Percentiles rank a stretch among this genome's conserved stretches.
phyloP scores from a whole-genome alignment of 2,113 vertebrate genomes.

The Oncorhynchus masou region DNA sequence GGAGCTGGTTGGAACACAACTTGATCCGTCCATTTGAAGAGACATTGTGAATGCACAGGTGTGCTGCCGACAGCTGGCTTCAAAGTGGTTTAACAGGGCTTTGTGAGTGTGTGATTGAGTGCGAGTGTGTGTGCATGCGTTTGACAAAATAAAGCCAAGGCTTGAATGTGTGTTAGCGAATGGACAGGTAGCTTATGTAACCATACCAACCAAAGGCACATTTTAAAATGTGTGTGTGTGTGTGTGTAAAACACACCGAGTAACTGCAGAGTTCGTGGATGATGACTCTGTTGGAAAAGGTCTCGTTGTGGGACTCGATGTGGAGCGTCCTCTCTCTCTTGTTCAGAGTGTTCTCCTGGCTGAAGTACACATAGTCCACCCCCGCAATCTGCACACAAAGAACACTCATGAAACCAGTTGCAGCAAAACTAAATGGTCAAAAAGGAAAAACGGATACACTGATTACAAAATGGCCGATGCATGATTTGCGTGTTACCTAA shows the following conservation, averaged over 20 bases:
- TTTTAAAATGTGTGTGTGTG: background rate
- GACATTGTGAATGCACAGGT: too few species aligned
- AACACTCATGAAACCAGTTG: background rate
- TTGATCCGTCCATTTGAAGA: too few species aligned
- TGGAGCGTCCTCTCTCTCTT: constrained; percentile 88
- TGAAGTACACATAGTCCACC: constrained; percentile 95
- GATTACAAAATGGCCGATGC: background rate
- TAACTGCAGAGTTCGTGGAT: constrained; percentile 93
- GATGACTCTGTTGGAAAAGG: constrained; percentile 92
- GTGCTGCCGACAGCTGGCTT: too few species aligned
- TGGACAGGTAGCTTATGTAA: too few species aligned
- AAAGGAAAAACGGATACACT: background rate
- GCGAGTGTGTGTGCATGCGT: background rate
- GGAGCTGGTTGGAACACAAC: too few species aligned
- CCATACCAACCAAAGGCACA: too few species aligned
- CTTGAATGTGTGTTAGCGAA: too few species aligned
- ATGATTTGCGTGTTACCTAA: background rate
- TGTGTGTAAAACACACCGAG: constrained; percentile 77
- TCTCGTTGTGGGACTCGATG: constrained; percentile 95
- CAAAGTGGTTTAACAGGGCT: too few species aligned
- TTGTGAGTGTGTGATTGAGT: background rate
- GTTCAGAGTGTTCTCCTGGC: constrained; percentile 93
- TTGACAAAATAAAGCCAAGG: too few species aligned
- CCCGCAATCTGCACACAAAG: constrained; percentile 82
- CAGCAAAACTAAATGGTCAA: background rate